Base-by-base conservation (phyloP, 2,113 vertebrate genomes). In the Condylura cristata region DNA sequence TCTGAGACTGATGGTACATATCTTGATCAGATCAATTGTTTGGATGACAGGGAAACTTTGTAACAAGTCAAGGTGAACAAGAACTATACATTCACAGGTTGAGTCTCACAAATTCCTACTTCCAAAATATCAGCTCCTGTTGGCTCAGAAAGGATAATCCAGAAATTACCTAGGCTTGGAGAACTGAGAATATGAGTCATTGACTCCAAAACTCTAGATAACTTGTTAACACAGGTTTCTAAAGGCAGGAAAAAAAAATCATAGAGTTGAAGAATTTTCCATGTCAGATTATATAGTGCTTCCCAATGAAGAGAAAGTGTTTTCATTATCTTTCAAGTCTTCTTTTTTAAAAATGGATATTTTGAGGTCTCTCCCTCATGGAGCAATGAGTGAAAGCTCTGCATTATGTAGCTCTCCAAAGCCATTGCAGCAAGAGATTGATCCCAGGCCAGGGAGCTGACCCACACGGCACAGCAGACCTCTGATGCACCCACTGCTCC, bases 121-220 rank as follows among this genome's bases (percentile, higher is more conserved):
- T 94, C 88, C 44, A 14, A 70, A 89, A 84, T 75, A n/a, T 18
- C 79, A 89, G 39, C 56, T 6, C 11, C 65, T 93, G 46, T 61
- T 79, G 22, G 56, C 83, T 89, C 32, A 87, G 61, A 90, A 89
- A 71, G 56, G 51, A 83, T 60, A 68, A 88, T 81, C 68, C 72
- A 93, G 88, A 91, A 81, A 92, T 63, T 68, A 53, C 26, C 26
- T 34, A 76, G 5, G n/a, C 63, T 75, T 89, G 39, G 22, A 83
- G 9, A 46, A 7, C 30, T 81, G 46, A 74, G 53, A 2, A 41
- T 71, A 39, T 61, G 81, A 86, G 44, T 68, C 87, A 86, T 51
- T 81, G 76, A 58, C 9, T 48, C 76, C 85, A 93, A 86, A 87
- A 81, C 76, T 78, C 75, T 26, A 93, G 66, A 81, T 63, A 63